Evolutionary conservation across 2,797 vertebrate genomes (phyloP).

Genomic region (Falco peregrinus): DNA sequence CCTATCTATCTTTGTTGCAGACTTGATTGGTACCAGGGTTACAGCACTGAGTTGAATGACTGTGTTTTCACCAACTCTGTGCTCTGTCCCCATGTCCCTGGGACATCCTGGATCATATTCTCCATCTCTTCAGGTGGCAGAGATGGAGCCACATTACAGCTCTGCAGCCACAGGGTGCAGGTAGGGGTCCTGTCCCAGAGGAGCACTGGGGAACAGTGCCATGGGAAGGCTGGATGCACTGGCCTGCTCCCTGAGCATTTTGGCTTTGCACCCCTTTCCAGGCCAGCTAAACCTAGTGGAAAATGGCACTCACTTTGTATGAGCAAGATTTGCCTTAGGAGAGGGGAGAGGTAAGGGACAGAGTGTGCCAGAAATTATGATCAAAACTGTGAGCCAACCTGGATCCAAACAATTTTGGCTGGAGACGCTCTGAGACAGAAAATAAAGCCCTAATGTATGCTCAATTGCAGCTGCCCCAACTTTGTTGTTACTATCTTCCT

Average conservation of each 20-base stretch:
- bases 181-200: background rate
- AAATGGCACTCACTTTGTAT: background rate
- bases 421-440: background rate
- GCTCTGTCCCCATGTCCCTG: background rate
- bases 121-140: background rate
- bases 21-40: fast-evolving
- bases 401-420: background rate
- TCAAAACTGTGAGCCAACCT: background rate
- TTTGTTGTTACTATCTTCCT: background rate
- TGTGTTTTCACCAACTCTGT: background rate
- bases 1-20: background rate
- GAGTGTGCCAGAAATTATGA: background rate
- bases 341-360: background rate
- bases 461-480: background rate
- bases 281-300: background rate
- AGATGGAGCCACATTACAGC: fast-evolving
- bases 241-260: background rate
- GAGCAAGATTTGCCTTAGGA: background rate
- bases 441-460: background rate
- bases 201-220: fast-evolving
- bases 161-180: background rate
- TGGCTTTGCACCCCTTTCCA: background rate
- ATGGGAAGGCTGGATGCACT: background rate
- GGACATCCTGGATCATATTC: background rate
- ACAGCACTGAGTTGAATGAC: background rate